These are phyloP conservation scores for Crambe crambe DNA, from an alignment of 37 sponge, comb jelly and placozoan genomes.

Conservation along the genomic window DNA sequence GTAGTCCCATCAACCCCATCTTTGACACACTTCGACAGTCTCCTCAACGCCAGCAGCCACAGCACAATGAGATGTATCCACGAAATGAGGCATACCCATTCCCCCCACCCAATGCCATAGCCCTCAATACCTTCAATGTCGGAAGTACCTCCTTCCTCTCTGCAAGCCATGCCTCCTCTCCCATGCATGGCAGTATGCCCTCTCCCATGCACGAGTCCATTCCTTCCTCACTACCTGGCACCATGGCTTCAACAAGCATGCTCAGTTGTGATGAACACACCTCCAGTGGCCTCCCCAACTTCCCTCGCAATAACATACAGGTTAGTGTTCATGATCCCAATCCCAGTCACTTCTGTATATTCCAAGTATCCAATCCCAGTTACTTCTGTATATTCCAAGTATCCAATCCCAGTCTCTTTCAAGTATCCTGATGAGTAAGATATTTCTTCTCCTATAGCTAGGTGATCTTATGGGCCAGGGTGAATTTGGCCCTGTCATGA, in stretches of 20 bases:
- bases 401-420: not conserved
- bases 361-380: not conserved
- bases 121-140: not conserved
- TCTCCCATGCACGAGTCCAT: not conserved
- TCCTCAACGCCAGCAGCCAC: not conserved
- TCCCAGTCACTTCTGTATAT: not conserved
- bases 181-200: not conserved
- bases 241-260: not conserved
- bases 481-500: constrained; percentile 76
- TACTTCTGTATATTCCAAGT: not conserved
- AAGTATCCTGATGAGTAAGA: not conserved
- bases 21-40: not conserved
- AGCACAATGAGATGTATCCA: not conserved
- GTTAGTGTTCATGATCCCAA: not conserved
- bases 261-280: not conserved
- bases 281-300: constrained; percentile 30
- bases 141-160: not conserved
- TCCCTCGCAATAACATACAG: constrained; percentile 40
- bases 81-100: not conserved
- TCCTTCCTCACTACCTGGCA: constrained; percentile 22
- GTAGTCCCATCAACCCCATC: not conserved
- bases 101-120: not conserved
- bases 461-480: constrained; percentile 71
- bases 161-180: not conserved
- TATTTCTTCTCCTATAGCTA: constrained; percentile 24